A percentile compares a stretch with the other conserved stretches of the same genome.
Evolutionary conservation across 1,140 invertebrate species (phyloP).

Genomic region (Anastatus disparis): DNA sequence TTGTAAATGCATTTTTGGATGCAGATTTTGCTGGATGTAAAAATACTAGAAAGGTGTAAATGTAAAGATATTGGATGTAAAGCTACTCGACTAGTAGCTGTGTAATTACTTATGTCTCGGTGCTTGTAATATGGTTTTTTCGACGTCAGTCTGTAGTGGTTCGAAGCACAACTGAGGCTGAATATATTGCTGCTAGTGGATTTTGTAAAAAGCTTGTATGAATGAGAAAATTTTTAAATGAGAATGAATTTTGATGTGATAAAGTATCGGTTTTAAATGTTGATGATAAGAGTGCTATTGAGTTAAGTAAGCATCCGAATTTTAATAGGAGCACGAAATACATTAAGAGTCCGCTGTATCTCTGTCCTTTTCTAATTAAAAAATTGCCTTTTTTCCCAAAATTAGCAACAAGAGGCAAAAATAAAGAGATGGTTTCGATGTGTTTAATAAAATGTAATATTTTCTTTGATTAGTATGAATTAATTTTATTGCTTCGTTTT

Average conservation of each 20-base stretch:
- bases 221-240: conserved; percentile 35
- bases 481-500: too few relatives aligned
- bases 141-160: conserved; percentile 46
- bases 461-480: too few relatives aligned
- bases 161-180: conserved; percentile 49
- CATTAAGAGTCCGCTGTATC: too few relatives aligned
- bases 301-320: background rate
- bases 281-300: background rate
- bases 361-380: too few relatives aligned
- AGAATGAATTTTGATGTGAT: background rate
- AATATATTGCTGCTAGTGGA: conserved; percentile 48
- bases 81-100: conserved; percentile 55
- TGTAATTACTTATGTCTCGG: conserved; percentile 46
- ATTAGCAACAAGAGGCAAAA: too few relatives aligned
- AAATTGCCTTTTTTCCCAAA: too few relatives aligned
- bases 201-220: conserved; percentile 41
- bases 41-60: conserved; percentile 43
- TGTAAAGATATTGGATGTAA: too few relatives aligned
- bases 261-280: background rate
- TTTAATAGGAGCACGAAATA: background rate
- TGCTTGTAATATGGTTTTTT: conserved; percentile 49
- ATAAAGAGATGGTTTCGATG: too few relatives aligned
- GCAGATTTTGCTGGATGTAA: conserved; percentile 54
- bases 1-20: conserved; percentile 40
- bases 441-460: too few relatives aligned